These are phyloP conservation scores for Steromphala cineraria DNA, from an alignment of 2,888 invertebrate genomes.

Conservation along the genomic window DNA sequence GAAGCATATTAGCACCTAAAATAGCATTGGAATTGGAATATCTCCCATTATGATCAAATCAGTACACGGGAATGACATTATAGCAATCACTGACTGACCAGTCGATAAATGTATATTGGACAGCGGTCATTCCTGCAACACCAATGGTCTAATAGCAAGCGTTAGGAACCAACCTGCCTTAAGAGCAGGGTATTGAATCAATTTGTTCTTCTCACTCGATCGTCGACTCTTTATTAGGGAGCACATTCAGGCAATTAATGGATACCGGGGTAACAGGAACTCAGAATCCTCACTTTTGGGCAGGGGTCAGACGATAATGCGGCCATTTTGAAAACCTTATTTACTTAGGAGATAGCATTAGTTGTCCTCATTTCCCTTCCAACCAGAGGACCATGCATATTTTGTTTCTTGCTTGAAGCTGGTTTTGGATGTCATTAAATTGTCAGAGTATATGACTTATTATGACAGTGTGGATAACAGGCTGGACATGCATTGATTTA, in stretches of 20 bases:
- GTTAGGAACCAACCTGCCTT: neutral
- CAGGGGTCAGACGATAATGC: slow-evolving; percentile 8
- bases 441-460: too few species aligned
- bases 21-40: too few species aligned
- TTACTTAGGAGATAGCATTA: neutral
- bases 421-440: too few species aligned
- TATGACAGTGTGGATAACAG: too few species aligned
- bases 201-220: slow-evolving; percentile 9
- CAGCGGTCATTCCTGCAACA: too few species aligned
- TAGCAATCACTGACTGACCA: too few species aligned
- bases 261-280: neutral
- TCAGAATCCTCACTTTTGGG: neutral
- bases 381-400: neutral
- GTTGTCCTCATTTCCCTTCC: neutral
- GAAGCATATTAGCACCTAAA: too few species aligned
- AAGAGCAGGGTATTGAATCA: neutral
- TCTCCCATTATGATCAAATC: too few species aligned
- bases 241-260: neutral
- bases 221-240: neutral
- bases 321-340: slow-evolving; percentile 10
- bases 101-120: too few species aligned
- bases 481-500: too few species aligned
- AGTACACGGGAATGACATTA: too few species aligned
- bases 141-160: too few species aligned
- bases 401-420: neutral